Conservation (phyloP, 2,888 invertebrate genomes). For the Coremacera marginata region DNA sequence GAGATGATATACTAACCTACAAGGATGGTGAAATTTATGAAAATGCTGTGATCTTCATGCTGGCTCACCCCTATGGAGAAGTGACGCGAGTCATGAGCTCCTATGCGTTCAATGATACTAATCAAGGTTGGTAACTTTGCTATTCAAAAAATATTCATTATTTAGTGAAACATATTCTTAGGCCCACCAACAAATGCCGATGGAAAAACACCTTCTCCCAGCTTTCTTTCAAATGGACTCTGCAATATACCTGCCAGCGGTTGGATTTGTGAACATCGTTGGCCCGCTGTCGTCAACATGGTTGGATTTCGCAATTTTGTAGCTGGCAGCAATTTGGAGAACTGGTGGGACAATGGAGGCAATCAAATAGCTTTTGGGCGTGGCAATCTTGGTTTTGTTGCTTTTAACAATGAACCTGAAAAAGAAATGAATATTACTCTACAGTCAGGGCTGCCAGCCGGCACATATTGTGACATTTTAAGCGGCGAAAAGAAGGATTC, state of each 20-base stretch:
- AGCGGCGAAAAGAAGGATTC: conserved; percentile 72
- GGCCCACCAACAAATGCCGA: conserved; percentile 75
- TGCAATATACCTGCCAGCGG: conserved; percentile 73
- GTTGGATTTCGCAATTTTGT: conserved; percentile 79
- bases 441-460: conserved; percentile 78
- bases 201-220: conserved; percentile 75
- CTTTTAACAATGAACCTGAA: conserved; percentile 75
- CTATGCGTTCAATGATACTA: conserved; percentile 75
- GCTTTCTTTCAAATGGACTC: conserved; percentile 73
- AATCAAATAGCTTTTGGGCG: conserved; percentile 87
- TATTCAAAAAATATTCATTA: not conserved
- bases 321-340: conserved; percentile 71
- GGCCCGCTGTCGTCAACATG: conserved; percentile 84
- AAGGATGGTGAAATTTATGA: conserved; percentile 76
- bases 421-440: conserved; percentile 71
- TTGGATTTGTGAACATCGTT: conserved; percentile 86
- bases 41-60: conserved; percentile 84
- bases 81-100: conserved; percentile 86
- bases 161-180: not conserved
- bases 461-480: conserved; percentile 87
- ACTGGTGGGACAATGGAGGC: conserved; percentile 84
- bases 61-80: conserved; percentile 83
- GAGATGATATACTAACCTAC: conserved; percentile 73
- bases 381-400: conserved; percentile 79
- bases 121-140: conserved; percentile 52